Evolutionary conservation across 2,888 invertebrate species (phyloP), one percentile per base, ranked within the genome.

Genomic region (Choristoneura rosaceana): DNA sequence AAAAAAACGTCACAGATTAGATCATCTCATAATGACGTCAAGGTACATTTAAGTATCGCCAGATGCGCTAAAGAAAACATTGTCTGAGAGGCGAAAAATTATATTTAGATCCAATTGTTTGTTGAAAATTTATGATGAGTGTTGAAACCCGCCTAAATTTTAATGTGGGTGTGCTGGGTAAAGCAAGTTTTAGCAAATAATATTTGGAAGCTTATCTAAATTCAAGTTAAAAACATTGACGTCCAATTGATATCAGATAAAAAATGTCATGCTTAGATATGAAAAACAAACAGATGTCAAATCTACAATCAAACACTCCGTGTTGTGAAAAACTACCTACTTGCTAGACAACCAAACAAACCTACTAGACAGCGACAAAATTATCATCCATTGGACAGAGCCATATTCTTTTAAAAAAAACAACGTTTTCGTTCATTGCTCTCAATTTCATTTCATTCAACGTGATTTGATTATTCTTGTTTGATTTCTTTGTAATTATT

Each of bases 61-160:
- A 92, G 90, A 91, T 91, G 91, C 82, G 80, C 76, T 77, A 84
- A 85, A 76, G 80, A 82, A 77, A 83, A 83, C 84, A 85, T 79
- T 78, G 63, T 66, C 33, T 43, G 3, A 38, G 45, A 50, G 50
- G 59, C 64, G 41, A 68, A 68, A 68, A 63, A 38, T 43, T 68
- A 63, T 50, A 41, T 68, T 62, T 63, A 15, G 17, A 68, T 38
- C 66, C 33, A 34, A n/a, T 52, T 12, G 52, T 45, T 61, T 67
- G 55, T 55, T 47, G 45, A 55, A 55, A 12, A 9, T 61, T 52
- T 7, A 61, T 47, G 45, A 67, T 34, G 50, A 33, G 4, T 33
- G 55, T 55, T 9, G 58, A 15, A 25, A 41, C 58, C 25, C 41
- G 41, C 52, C 12, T 52, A 55, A 12, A 45, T 33, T 41, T 45